These are phyloP conservation scores for Gymnocheta viridis DNA, from an alignment of 2,888 invertebrate genomes.

Conservation along the genomic window DNA sequence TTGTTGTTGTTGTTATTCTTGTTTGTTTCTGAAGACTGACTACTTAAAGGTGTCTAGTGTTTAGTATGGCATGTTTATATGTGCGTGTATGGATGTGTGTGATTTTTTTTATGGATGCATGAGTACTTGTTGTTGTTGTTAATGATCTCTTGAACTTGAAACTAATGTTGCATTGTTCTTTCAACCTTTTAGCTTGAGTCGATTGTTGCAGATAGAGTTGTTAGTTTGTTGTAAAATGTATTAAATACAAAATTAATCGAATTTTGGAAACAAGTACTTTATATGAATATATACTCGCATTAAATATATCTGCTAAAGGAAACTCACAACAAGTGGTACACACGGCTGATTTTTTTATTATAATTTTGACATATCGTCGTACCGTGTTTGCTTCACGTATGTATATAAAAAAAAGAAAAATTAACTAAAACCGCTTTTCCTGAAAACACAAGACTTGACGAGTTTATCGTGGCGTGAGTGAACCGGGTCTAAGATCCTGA, in stretches of 20 bases:
- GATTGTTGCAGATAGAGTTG: constrained; percentile 37
- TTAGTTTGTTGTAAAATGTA: background rate
- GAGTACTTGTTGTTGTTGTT: constrained; percentile 55
- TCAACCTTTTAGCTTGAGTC: constrained; percentile 29
- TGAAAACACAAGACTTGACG: too few relatives aligned
- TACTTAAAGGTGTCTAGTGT: constrained; percentile 7
- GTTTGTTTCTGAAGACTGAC: constrained; percentile 4
- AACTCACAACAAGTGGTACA: too few relatives aligned
- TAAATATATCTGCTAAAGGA: too few relatives aligned
- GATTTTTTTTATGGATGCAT: constrained; percentile 10
- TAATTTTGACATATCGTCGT: too few relatives aligned
- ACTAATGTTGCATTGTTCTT: constrained; percentile 76
- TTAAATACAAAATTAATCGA: background rate
- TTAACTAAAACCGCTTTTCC: too few relatives aligned
- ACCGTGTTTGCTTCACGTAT: too few relatives aligned
- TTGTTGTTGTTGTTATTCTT: background rate
- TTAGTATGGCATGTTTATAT: background rate
- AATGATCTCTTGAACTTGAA: constrained; percentile 79
- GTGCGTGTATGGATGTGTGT: background rate
- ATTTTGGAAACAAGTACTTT: background rate
- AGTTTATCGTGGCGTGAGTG: too few relatives aligned
- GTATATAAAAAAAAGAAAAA: too few relatives aligned
- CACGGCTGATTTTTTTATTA: too few relatives aligned
- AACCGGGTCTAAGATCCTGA: too few relatives aligned
- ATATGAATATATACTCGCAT: background rate